Evolutionary conservation across 2,113 vertebrate genomes (phyloP).

Genomic region (Alethe diademata): DNA sequence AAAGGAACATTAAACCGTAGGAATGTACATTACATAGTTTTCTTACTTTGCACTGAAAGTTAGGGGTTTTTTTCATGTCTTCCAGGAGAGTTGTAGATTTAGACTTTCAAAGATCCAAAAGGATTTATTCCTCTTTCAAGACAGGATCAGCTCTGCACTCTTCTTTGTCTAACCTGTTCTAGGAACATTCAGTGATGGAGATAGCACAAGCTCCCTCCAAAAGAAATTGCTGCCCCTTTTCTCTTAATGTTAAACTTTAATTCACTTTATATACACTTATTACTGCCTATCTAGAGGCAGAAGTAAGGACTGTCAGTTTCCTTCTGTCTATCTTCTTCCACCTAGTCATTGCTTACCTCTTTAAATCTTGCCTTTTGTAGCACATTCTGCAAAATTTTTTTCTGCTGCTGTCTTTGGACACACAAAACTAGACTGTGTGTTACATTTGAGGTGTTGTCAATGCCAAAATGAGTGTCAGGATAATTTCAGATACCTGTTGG

Average conservation of each 20-base stretch:
- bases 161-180: neutral
- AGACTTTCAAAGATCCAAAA: neutral
- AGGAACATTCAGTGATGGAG: neutral
- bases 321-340: neutral
- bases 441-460: neutral
- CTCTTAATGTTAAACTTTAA: neutral
- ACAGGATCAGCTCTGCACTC: neutral
- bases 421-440: neutral
- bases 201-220: neutral
- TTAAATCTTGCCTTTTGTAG: neutral
- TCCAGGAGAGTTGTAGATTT: neutral
- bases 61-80: neutral
- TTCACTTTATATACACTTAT: neutral
- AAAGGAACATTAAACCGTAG: conserved; percentile 10
- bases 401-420: neutral
- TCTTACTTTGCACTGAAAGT: neutral
- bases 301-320: neutral
- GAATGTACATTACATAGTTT: conserved; percentile 3
- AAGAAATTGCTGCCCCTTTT: neutral
- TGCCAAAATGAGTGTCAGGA: neutral
- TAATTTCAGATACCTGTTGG: neutral
- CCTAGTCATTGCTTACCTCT: neutral
- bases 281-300: neutral
- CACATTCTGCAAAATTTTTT: neutral
- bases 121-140: neutral